These are phyloP conservation scores for Trididemnum clinides DNA, from an alignment of 23 tunicate species.

Conservation along the genomic window DNA sequence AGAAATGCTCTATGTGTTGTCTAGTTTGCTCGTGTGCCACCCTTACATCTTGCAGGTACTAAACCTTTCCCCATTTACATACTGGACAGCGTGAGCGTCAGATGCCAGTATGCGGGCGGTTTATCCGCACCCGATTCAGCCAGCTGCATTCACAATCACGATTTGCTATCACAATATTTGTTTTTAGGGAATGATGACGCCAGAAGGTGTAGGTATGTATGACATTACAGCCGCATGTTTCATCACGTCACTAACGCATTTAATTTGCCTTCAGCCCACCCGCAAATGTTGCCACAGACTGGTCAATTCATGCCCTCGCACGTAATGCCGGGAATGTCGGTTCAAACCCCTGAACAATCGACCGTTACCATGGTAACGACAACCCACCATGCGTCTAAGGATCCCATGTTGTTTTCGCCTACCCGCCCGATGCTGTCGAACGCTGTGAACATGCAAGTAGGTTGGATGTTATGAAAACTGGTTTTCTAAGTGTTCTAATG, in stretches of 20 bases:
- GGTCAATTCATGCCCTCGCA: neutral
- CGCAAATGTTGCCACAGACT: neutral
- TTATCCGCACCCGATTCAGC: too few species aligned
- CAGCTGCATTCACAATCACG: too few species aligned
- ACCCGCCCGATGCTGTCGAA: neutral
- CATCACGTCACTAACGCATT: neutral
- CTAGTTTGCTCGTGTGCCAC: too few species aligned
- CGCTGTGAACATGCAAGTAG: neutral
- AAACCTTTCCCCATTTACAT: too few species aligned
- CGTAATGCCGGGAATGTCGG: neutral
- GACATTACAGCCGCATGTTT: neutral
- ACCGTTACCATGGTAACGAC: conserved; percentile 2
- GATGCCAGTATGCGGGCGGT: too few species aligned
- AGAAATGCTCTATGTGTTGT: too few species aligned
- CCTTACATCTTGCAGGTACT: too few species aligned
- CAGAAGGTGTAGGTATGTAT: neutral
- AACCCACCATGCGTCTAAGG: too few species aligned
- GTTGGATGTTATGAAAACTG: too few species aligned
- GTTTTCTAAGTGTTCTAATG: too few species aligned
- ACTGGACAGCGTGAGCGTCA: too few species aligned
- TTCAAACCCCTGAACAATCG: neutral
- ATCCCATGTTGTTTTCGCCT: neutral
- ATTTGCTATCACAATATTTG: too few species aligned
- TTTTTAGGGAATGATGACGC: neutral
- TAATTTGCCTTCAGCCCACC: neutral